A percentile compares a stretch with the other conserved stretches of the same genome.
Evolutionary conservation across 2,797 vertebrate species (phyloP).

Genomic region (Echeneis naucrates): DNA sequence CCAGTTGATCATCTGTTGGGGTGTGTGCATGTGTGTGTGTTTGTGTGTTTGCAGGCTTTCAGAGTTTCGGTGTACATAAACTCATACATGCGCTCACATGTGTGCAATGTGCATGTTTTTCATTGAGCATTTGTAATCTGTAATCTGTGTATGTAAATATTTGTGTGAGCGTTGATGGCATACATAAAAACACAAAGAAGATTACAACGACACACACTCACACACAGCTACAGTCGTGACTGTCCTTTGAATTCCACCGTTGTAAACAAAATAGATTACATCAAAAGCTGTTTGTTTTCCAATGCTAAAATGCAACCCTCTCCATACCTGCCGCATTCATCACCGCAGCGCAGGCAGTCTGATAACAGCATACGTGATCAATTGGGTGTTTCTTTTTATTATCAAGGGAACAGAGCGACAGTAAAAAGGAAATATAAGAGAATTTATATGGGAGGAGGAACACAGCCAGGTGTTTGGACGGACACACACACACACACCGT

Average conservation of each 20-base stretch:
- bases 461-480: not conserved
- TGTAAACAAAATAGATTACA: conserved; percentile 42
- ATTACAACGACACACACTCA: conserved; percentile 1
- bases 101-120: not conserved
- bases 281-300: conserved; percentile 46
- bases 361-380: conserved; percentile 44
- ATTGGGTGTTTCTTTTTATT: conserved; percentile 34
- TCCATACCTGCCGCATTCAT: conserved; percentile 18
- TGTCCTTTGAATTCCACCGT: conserved; percentile 17
- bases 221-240: not conserved
- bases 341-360: not conserved
- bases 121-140: not conserved
- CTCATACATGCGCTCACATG: not conserved
- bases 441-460: conserved; percentile 20
- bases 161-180: conserved; percentile 1
- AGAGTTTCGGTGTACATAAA: not conserved
- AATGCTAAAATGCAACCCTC: conserved; percentile 1
- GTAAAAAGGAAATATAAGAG: not conserved
- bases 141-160: not conserved
- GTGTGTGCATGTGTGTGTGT: not conserved
- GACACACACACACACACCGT: not conserved
- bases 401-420: conserved; percentile 12
- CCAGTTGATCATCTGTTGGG: conserved; percentile 37
- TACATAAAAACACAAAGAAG: conserved; percentile 8
- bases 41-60: not conserved